Base-by-base conservation (phyloP, 2,113 vertebrate genomes). In the Labrus mixtus region DNA sequence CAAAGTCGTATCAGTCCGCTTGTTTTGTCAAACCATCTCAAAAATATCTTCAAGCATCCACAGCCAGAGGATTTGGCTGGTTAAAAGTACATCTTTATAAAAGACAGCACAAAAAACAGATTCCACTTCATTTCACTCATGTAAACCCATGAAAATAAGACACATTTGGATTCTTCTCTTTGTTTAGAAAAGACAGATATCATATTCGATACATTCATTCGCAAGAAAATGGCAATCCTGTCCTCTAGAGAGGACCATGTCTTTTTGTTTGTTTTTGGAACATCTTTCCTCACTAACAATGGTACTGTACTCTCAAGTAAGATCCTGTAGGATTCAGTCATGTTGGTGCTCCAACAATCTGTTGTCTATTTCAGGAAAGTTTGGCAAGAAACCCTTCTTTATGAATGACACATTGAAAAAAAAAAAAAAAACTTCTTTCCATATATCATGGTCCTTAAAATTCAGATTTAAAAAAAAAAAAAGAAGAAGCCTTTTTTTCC, bases 51-150 rank as follows among this genome's bases (percentile, higher is more conserved):
- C 95, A 97, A 96, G 96, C 95, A 95, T 97, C 84, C 87, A 90
- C 89, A 89, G 91, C 92, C 93, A 95, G 92, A 90, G 89, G 86
- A 78, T 33, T 77, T 90, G 94, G 95, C 95, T 92, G 92, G 91
- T 82, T 78, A 89, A 89, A 90, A 91, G 90, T 94, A 92, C 74
- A 95, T 97, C 96, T 96, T 96, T 97, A 96, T 96, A 96, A 97
- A 97, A 97, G 96, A 98, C 92, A 95, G 87, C 85, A 83, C 48
- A 68, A 79, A 68, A 68, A 74, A 81, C 46, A 83, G 37, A 43
- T 91, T 93, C 23, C 66, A 55, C 75, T 87, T 81, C 25, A 79
- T 94, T 93, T 93, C 93, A 94, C 86, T 91, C 90, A 93, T 97
- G 95, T 97, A 96, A 97, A 97, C 95, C 74, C 54, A 82, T 77